Base-by-base conservation (phyloP, 2,888 invertebrate genomes). In the Ectropis crepuscularia region DNA sequence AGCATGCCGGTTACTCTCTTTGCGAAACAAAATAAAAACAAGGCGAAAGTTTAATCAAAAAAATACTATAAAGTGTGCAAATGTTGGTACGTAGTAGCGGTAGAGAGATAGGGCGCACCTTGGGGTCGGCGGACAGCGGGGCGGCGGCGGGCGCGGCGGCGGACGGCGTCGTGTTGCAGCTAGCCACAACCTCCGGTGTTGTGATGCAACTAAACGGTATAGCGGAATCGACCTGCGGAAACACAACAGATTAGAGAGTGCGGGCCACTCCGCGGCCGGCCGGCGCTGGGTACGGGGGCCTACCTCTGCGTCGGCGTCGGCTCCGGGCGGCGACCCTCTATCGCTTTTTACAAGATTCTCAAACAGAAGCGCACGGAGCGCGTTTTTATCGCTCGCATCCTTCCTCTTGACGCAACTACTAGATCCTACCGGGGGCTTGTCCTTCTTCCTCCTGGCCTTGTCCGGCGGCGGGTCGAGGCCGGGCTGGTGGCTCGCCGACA, bases 181-280 rank as follows among this genome's bases (percentile, higher is more conserved):
- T 88, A 70, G 88, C 75, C 82, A 89, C 91, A 74, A 91, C 92
- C 86, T 91, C 92, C 61, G 92, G 90, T 62, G 88, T 89, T 76
- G 92, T 91, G 89, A 92, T 92, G 89, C 92, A 92, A 85, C 88
- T 91, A 83, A 92, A 92, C 80, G 92, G 89, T 80, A 92, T 91
- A 69, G 90, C 89, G 64, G 92, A 85, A 79, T 92, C 92, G 75
- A 90, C 88, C 92, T 92, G 90, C 69, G 75, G 70, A 82, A 78
- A 83, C 69, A 79, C 67, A 71, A 51, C 28, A 58, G 47, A 64
- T 80, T 69, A 78, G 67, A 65, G 58, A 41, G 6, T 57, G 50
- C 51, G 58, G 62, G 62, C 42, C 53, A 10, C 59, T 38, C 65
- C 65, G 61, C 57, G 60, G 49, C 37, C 58, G 57, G 53, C 62